These are phyloP conservation scores for Holotrichia oblita DNA, from an alignment of 1,140 invertebrate species.

Conservation along the genomic window DNA sequence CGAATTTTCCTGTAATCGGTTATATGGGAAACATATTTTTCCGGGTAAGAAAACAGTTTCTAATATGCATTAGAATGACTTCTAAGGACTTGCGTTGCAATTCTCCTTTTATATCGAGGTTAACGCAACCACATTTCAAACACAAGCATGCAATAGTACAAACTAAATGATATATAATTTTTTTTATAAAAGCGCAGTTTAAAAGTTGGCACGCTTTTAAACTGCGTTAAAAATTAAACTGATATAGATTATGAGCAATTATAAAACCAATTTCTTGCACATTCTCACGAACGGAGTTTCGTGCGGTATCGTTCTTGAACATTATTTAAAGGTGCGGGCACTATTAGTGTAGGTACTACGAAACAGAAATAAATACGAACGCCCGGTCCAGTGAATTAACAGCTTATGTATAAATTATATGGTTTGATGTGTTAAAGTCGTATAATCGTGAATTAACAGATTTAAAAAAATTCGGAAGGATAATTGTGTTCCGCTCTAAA, in stretches of 20 bases:
- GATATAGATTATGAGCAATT: not conserved
- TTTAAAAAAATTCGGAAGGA: conserved; percentile 27
- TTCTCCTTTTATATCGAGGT: no score
- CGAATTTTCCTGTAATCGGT: no score
- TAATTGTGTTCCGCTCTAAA: conserved; percentile 34
- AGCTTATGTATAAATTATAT: conserved; percentile 36
- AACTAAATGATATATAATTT: not conserved
- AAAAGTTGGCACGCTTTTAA: no score
- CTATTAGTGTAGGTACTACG: not conserved
- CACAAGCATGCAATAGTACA: not conserved
- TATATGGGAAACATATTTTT: no score
- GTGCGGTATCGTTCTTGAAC: not conserved
- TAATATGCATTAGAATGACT: no score
- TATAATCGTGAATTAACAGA: conserved; percentile 17
- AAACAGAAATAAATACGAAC: not conserved
- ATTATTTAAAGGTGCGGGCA: conserved; percentile 2
- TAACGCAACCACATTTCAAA: no score
- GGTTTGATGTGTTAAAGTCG: conserved; percentile 31
- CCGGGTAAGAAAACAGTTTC: no score
- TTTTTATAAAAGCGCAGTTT: conserved; percentile 3
- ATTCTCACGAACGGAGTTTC: conserved; percentile 26
- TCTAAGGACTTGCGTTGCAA: no score
- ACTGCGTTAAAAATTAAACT: not conserved
- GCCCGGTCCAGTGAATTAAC: conserved; percentile 9
- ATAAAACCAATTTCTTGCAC: conserved; percentile 22